These are phyloP conservation scores for Zygothrica quintamaculata DNA, from an alignment of 2,888 invertebrate species.

Conservation along the genomic window DNA sequence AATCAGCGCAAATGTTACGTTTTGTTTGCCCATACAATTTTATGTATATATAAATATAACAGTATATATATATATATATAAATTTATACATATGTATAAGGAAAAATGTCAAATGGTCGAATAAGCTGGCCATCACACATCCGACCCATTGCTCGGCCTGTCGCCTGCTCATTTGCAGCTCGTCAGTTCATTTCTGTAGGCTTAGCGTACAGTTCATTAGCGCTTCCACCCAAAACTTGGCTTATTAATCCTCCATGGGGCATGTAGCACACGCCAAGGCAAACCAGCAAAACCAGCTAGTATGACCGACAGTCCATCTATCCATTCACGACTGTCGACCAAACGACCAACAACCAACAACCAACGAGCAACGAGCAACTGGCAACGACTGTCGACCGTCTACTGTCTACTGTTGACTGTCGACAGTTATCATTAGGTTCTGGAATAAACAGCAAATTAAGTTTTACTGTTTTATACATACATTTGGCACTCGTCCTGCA, in stretches of 20 bases:
- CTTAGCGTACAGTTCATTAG: conserved; percentile 73
- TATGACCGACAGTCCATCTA: not conserved
- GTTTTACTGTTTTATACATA: conserved; percentile 71
- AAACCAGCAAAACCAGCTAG: conserved; percentile 11
- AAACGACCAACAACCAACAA: no score
- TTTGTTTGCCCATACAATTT: conserved; percentile 65
- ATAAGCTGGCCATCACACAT: conserved; percentile 65
- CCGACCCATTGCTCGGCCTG: conserved; percentile 51
- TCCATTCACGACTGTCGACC: not conserved
- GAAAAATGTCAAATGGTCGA: conserved; percentile 57
- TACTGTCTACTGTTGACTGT: conserved; percentile 26
- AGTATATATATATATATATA: not conserved
- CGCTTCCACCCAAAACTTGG: conserved; percentile 59
- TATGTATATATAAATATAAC: not conserved
- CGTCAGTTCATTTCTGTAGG: conserved; percentile 65
- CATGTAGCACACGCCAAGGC: conserved; percentile 29
- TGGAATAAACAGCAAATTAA: conserved; percentile 75
- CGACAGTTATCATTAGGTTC: conserved; percentile 72
- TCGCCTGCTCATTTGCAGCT: conserved; percentile 54
- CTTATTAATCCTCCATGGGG: conserved; percentile 71
- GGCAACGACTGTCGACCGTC: not conserved
- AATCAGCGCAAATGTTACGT: conserved; percentile 73
- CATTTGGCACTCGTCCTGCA: conserved; percentile 45
- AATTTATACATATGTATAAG: conserved; percentile 34
- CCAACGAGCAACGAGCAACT: not conserved